Percentiles rank a stretch among this genome's conserved stretches.
Evolutionary conservation across 2,797 vertebrate genomes (phyloP).

Genomic region (Fistularia tabacaria): DNA sequence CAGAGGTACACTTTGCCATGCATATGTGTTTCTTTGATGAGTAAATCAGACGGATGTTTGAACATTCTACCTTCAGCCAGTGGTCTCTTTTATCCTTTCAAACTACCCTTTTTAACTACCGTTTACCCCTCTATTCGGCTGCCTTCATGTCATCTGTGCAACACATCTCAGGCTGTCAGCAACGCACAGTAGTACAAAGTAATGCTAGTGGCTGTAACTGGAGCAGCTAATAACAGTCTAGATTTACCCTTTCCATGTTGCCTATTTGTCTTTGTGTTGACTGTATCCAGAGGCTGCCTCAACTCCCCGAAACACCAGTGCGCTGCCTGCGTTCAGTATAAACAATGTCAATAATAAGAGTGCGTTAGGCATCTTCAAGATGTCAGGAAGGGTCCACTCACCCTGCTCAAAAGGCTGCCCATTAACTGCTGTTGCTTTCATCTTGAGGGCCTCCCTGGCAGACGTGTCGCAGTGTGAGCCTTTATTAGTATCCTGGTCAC

Average conservation of each 20-base stretch:
- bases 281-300: constrained; percentile 6
- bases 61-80: constrained; percentile 61
- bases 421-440: constrained; percentile 97
- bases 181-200: constrained; percentile 36
- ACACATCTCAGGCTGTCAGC: constrained; percentile 44
- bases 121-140: constrained; percentile 55
- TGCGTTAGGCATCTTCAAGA: constrained; percentile 65
- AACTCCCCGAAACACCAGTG: constrained; percentile 27
- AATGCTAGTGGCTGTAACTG: constrained; percentile 16
- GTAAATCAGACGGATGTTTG: constrained; percentile 64
- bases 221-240: constrained; percentile 9
- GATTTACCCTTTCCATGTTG: constrained; percentile 23
- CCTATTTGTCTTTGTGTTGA: constrained; percentile 15
- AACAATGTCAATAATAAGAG: constrained; percentile 50
- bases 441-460: constrained; percentile 99
- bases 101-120: constrained; percentile 60
- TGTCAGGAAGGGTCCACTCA: constrained; percentile 68
- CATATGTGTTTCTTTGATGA: constrained; percentile 66
- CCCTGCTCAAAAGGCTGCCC: constrained; percentile 96
- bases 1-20: constrained; percentile 59
- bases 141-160: constrained; percentile 55
- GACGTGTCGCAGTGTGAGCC: constrained; percentile 99
- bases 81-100: constrained; percentile 68
- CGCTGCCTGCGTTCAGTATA: constrained; percentile 33
- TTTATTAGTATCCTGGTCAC: constrained; percentile 99